phyloP scores from a whole-genome alignment of 2,113 vertebrate species.

The Menidia beryllina region DNA sequence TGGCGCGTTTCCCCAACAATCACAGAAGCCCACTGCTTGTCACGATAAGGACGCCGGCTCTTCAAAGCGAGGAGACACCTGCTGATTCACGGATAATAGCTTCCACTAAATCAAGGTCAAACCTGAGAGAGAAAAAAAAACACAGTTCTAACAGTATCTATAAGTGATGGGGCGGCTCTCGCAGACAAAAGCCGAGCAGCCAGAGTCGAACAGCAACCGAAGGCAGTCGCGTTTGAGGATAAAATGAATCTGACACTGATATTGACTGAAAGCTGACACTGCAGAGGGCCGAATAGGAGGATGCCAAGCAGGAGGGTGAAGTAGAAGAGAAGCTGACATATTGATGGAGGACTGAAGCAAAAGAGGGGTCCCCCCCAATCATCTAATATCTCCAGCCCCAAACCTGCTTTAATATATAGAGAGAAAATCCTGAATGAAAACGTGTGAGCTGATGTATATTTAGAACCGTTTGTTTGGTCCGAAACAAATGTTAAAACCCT shows the following conservation, averaged over 20 bases:
- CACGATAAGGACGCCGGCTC: slow-evolving; percentile 45
- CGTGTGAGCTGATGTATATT: slow-evolving; percentile 30
- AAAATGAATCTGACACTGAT: slow-evolving; percentile 40
- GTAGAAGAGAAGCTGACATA: slow-evolving; percentile 40
- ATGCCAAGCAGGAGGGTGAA: slow-evolving; percentile 11
- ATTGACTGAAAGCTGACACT: slow-evolving; percentile 37
- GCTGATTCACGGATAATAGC: slow-evolving; percentile 19
- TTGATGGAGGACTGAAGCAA: slow-evolving; percentile 47
- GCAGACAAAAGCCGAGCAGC: slow-evolving; percentile 3
- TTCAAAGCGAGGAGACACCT: slow-evolving; percentile 4
- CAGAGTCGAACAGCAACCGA: slow-evolving; percentile 1
- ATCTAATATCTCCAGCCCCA: slow-evolving; percentile 52
- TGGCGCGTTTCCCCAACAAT: not conserved
- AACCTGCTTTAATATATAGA: no score
- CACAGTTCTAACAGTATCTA: slow-evolving; percentile 22
- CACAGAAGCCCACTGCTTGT: slow-evolving; percentile 28
- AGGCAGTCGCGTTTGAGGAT: slow-evolving; percentile 9
- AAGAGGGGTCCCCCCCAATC: slow-evolving; percentile 40
- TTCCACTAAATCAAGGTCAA: slow-evolving; percentile 47
- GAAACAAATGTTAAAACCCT: slow-evolving; percentile 16
- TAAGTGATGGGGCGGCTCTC: slow-evolving; percentile 13
- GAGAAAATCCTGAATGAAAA: slow-evolving; percentile 22
- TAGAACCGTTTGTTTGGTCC: no score
- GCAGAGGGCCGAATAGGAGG: slow-evolving; percentile 18
- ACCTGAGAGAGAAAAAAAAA: slow-evolving; percentile 17